Base-by-base conservation (phyloP, 2,797 vertebrate species). In the Gymnothorax reevesii region DNA sequence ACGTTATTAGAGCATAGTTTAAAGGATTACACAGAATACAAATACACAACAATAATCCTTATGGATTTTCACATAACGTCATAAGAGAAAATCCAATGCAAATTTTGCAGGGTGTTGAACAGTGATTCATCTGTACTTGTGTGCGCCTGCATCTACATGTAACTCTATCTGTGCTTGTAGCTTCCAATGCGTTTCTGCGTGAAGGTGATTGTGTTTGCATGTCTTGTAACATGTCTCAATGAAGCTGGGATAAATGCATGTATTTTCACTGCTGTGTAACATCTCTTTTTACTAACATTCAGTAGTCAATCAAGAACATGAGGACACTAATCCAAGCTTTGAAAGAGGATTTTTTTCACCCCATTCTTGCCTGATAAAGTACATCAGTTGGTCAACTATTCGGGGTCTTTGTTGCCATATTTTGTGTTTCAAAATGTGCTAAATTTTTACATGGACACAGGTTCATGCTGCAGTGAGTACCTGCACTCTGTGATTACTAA, bases 1-100 rank as follows among this genome's bases (percentile, higher is more conserved):
- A 83, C 88, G 87, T 93, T 93, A 90, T 90, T 83, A 92, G 87
- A 83, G 25, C 88, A 83, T 91, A 91, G 94, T 93, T 92, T 92
- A 83, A 54, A 25, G 89, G 92, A 94, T 91, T 92, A 92, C 86
- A 89, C 87, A 86, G 87, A 83, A 89, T 89, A 91, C 88, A 91
- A 86, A 4, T 8, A 88, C 86, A 88, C 86, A 90, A 87, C 22
- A 25, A 92, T 93, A 93, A 94, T 94, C 92, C 89, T 20, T 57
- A 59, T 87, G 89, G 89, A 90, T 90, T 91, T 90, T 83, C 83
- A 87, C 83, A 91, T 75, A 83, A 92, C 85, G 87, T 82, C 71
- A 87, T 86, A 86, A 86, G 60, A 82, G 82, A 75, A 66, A 49
- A 62, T 66, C 27, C 22, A 5, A 62, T 27, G 22, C 55, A 57